phyloP scores from a whole-genome alignment of 2,797 vertebrate species.

The Gymnoscopelus braueri region DNA sequence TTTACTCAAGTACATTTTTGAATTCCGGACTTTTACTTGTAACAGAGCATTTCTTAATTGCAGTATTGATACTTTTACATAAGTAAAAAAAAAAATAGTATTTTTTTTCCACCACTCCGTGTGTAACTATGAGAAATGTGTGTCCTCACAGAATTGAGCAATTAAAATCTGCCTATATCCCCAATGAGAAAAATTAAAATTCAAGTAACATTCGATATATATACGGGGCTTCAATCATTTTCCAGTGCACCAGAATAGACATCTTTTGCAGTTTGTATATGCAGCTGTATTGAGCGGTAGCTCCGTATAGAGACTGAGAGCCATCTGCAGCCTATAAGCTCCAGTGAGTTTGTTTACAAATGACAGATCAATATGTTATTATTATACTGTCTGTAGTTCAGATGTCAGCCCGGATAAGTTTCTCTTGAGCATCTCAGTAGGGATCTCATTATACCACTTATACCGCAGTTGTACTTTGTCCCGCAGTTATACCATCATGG shows the following conservation, averaged over 20 bases:
- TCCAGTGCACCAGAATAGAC: not conserved
- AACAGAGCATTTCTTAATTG: too few species aligned
- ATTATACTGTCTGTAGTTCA: slow-evolving; percentile 19
- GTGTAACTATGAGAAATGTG: too few species aligned
- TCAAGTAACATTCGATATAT: not conserved
- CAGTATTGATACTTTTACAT: too few species aligned
- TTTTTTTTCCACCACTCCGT: not conserved
- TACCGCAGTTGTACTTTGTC: not conserved
- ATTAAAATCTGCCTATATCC: slow-evolving; percentile 10
- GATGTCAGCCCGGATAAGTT: slow-evolving; percentile 18
- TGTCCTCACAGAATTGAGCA: slow-evolving; percentile 15
- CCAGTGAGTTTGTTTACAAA: slow-evolving; percentile 15
- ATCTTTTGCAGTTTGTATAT: not conserved
- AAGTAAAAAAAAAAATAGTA: too few species aligned
- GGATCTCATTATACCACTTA: not conserved
- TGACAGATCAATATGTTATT: slow-evolving; percentile 29
- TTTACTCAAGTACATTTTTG: too few species aligned
- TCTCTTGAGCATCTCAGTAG: not conserved
- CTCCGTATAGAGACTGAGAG: not conserved
- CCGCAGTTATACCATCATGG: too few species aligned
- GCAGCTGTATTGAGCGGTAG: not conserved
- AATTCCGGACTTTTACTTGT: too few species aligned
- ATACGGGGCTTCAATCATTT: not conserved
- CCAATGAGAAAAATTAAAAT: slow-evolving; percentile 1
- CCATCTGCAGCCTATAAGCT: not conserved